Conservation (phyloP, 2,797 vertebrate species). For the Acropternis orthonyx region DNA sequence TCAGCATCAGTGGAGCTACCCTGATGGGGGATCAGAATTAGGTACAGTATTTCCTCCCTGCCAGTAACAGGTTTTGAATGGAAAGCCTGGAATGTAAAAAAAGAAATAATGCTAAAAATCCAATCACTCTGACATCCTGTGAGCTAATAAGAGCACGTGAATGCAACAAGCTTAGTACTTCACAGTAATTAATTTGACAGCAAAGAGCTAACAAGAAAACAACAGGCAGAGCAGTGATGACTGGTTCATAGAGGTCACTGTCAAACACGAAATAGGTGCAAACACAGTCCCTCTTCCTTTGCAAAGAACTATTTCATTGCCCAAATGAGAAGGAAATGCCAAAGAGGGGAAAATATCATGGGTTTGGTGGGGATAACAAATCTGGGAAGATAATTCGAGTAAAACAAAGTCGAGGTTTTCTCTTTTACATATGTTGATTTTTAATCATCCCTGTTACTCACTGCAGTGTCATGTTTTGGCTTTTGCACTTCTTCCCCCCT, state of each 20-base stretch:
- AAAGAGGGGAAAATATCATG: neutral
- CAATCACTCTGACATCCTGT: conserved; percentile 69
- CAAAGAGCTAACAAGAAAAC: conserved; percentile 67
- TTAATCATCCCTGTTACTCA: neutral
- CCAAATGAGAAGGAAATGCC: neutral
- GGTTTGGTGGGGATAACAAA: neutral
- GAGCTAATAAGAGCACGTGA: conserved; percentile 70
- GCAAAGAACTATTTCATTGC: neutral
- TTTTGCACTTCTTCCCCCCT: neutral
- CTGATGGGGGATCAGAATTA: conserved; percentile 20
- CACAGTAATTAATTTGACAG: conserved; percentile 72
- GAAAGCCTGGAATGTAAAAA: conserved; percentile 64
- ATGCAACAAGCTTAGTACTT: conserved; percentile 68
- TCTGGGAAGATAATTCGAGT: neutral
- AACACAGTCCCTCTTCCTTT: neutral
- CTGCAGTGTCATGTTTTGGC: neutral
- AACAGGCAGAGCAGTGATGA: conserved; percentile 59
- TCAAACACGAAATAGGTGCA: conserved; percentile 55
- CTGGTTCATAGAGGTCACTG: conserved; percentile 57
- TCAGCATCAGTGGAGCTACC: neutral
- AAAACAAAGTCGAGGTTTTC: neutral
- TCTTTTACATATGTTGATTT: neutral
- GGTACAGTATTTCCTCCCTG: conserved; percentile 42
- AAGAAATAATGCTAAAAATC: conserved; percentile 74
- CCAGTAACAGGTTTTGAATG: conserved; percentile 60